Evolutionary conservation across 1,140 invertebrate species (phyloP).

Genomic region (Triops longicaudatus): DNA sequence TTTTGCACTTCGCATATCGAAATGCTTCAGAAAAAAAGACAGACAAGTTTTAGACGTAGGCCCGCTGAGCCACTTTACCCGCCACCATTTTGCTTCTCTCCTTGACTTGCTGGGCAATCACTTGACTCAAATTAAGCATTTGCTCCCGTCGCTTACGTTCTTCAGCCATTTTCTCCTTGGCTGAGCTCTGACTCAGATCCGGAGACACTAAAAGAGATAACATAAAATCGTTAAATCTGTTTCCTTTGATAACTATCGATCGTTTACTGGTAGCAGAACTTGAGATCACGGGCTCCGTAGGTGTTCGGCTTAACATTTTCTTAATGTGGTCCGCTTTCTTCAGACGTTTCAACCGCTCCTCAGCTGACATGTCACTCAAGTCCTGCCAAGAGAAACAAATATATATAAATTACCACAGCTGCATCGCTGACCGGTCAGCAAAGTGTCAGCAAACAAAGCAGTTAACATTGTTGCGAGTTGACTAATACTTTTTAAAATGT

Average conservation of each 20-base stretch:
- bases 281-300: constrained; percentile 30
- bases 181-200: constrained; percentile 28
- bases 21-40: constrained; percentile 16
- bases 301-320: constrained; percentile 72
- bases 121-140: constrained; percentile 78
- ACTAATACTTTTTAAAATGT: no score
- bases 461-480: no score
- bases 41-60: background rate
- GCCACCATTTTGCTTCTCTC: constrained; percentile 87
- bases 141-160: constrained; percentile 80
- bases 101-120: constrained; percentile 85
- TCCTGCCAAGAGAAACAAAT: constrained; percentile 31
- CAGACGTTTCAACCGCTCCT: constrained; percentile 67
- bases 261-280: constrained; percentile 21
- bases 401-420: constrained; percentile 16
- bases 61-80: constrained; percentile 48
- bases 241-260: background rate
- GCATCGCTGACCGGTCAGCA: background rate
- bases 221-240: background rate
- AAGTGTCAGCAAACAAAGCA: no score
- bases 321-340: constrained; percentile 84
- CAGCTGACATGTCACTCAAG: constrained; percentile 56
- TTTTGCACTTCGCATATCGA: background rate
- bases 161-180: constrained; percentile 55
- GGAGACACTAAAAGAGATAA: background rate